Evolutionary conservation across 2,113 vertebrate species (phyloP).

Genomic region (Falcunculus frontatus): DNA sequence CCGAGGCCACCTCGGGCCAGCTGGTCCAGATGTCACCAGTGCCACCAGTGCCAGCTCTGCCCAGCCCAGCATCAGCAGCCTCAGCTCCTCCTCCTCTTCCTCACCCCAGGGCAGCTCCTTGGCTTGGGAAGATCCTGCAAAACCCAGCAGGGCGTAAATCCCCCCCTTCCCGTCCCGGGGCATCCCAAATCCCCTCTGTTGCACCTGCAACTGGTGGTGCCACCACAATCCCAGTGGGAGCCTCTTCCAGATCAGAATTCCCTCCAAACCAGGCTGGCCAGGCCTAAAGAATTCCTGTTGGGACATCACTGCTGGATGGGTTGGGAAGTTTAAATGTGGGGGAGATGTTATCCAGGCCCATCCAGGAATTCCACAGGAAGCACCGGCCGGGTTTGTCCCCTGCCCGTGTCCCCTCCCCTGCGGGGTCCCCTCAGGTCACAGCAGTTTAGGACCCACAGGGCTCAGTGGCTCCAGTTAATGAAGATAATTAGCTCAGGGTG

Average conservation of each 20-base stretch:
- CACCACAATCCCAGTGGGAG: neutral
- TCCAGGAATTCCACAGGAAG: fast-evolving
- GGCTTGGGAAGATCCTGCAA: neutral
- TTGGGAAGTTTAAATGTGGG: neutral
- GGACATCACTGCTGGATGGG: neutral
- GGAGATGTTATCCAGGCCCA: neutral
- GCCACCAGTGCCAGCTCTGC: neutral
- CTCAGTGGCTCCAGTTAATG: neutral
- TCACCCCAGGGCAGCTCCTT: neutral
- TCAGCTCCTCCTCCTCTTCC: neutral
- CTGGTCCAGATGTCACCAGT: neutral
- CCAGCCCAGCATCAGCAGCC: neutral
- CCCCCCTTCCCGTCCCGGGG: neutral
- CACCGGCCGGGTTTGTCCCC: fast-evolving
- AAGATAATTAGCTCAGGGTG: neutral
- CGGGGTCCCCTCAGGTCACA: fast-evolving
- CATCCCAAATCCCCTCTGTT: neutral
- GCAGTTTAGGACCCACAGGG: fast-evolving
- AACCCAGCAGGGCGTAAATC: neutral
- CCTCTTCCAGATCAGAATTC: neutral
- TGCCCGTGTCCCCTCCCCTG: fast-evolving
- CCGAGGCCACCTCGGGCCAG: neutral
- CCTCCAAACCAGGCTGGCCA: neutral
- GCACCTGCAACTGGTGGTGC: neutral
- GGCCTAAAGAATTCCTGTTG: neutral